Conservation (phyloP, 64 coral and sea anemone genomes). For the Stylophora pistillata region DNA sequence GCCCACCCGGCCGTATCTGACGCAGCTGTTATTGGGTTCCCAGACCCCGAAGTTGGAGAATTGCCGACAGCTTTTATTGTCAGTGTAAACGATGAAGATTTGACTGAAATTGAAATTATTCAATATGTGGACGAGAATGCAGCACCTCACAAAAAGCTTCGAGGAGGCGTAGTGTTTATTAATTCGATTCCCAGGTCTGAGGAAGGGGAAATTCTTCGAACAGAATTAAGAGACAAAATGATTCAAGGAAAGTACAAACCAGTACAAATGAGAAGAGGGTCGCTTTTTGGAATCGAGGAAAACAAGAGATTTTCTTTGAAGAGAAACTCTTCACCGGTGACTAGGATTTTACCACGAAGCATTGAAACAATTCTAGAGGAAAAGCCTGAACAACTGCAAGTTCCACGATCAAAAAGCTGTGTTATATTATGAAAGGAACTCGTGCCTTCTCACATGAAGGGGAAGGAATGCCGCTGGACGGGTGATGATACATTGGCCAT, state of each 20-base stretch:
- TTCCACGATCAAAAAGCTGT: conserved; percentile 22
- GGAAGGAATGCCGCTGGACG: not conserved
- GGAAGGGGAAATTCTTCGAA: conserved; percentile 29
- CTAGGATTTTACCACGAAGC: not conserved
- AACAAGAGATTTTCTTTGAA: not conserved
- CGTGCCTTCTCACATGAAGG: not conserved
- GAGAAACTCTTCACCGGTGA: not conserved
- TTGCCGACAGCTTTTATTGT: conserved; percentile 42
- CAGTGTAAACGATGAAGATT: conserved; percentile 11
- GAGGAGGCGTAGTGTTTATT: conserved; percentile 53
- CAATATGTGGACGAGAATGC: conserved; percentile 46
- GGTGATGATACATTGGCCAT: too few species aligned
- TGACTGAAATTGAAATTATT: conserved; percentile 44
- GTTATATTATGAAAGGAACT: not conserved
- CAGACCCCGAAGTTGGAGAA: conserved; percentile 51
- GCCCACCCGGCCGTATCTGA: conserved; percentile 48
- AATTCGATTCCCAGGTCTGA: not conserved
- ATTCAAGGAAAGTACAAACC: not conserved
- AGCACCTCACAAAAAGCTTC: conserved; percentile 43
- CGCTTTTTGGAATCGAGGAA: not conserved
- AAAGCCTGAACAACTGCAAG: not conserved
- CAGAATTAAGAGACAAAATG: not conserved
- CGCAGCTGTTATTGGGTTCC: conserved; percentile 45
- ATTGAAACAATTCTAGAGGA: not conserved
- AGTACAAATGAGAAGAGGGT: not conserved